A percentile compares a stretch with the other conserved stretches of the same genome.
Conservation (phyloP, 2,113 vertebrate species). For the Phocoena sinus region DNA sequence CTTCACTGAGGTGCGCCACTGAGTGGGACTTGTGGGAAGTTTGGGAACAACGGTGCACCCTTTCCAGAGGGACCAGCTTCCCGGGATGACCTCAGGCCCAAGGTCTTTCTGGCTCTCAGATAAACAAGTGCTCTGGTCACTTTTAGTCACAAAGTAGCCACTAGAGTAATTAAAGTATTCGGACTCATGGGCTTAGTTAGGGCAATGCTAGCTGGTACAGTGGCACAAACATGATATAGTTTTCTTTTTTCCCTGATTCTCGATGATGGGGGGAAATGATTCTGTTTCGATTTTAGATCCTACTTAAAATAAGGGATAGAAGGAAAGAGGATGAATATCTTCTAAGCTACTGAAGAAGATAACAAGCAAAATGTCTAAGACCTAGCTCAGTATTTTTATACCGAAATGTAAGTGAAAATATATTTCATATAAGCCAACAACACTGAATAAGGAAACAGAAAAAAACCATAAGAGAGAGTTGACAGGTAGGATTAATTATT, state of each 20-base stretch:
- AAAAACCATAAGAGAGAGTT: neutral
- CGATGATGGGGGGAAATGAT: neutral
- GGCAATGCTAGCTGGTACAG: neutral
- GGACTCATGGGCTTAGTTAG: neutral
- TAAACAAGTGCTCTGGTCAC: neutral
- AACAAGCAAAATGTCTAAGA: neutral
- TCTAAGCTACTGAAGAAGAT: neutral
- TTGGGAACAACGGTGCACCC: rapidly evolving
- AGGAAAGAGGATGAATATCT: neutral
- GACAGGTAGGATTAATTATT: neutral
- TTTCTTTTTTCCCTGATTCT: neutral
- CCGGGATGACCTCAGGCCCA: too few species aligned
- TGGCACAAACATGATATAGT: neutral
- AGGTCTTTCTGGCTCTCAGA: neutral
- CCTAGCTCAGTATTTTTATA: too few species aligned
- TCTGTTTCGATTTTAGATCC: neutral
- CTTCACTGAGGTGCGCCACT: neutral
- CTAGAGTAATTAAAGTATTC: neutral
- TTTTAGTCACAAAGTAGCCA: neutral
- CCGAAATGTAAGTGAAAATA: neutral
- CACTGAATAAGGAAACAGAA: neutral
- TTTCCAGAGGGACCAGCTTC: neutral
- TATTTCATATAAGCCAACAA: neutral
- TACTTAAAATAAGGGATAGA: neutral
- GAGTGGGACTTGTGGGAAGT: neutral